Evolutionary conservation across 2,888 invertebrate genomes (phyloP).

Genomic region (Cataglyphis livida): DNA sequence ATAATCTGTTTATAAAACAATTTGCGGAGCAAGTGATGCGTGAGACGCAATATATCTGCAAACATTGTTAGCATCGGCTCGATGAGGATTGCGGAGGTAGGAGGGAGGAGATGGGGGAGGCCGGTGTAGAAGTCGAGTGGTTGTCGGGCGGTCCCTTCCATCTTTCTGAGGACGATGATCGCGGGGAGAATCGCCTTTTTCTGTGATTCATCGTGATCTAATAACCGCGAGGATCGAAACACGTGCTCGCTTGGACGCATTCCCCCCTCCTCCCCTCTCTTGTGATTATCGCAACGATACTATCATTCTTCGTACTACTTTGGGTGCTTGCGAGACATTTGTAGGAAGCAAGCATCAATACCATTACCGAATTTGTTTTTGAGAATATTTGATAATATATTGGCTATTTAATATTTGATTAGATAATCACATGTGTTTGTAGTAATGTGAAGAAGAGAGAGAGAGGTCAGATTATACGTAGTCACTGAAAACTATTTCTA

Average conservation of each 20-base stretch:
- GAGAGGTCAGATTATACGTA: neutral
- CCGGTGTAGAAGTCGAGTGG: slow-evolving; percentile 51
- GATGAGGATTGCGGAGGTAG: slow-evolving; percentile 83
- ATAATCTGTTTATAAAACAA: slow-evolving; percentile 94
- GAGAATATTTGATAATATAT: neutral
- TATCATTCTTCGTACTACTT: slow-evolving; percentile 16
- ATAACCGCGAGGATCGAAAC: slow-evolving; percentile 65
- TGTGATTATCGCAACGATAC: slow-evolving; percentile 51
- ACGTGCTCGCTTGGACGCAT: slow-evolving; percentile 37
- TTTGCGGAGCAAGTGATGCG: slow-evolving; percentile 92
- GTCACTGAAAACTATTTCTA: neutral
- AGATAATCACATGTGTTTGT: neutral
- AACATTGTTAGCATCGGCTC: slow-evolving; percentile 86
- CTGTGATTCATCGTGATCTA: slow-evolving; percentile 76
- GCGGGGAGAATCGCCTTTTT: slow-evolving; percentile 60
- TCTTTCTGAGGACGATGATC: slow-evolving; percentile 56
- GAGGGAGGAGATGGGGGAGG: slow-evolving; percentile 67
- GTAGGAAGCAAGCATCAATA: neutral
- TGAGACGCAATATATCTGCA: slow-evolving; percentile 87
- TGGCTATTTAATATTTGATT: neutral
- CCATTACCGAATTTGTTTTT: neutral
- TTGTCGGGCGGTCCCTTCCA: slow-evolving; percentile 57
- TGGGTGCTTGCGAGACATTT: neutral
- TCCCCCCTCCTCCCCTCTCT: neutral
- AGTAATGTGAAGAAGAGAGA: neutral